phyloP scores from a whole-genome alignment of 2,888 invertebrate species.

The Caradrina kadenii region DNA sequence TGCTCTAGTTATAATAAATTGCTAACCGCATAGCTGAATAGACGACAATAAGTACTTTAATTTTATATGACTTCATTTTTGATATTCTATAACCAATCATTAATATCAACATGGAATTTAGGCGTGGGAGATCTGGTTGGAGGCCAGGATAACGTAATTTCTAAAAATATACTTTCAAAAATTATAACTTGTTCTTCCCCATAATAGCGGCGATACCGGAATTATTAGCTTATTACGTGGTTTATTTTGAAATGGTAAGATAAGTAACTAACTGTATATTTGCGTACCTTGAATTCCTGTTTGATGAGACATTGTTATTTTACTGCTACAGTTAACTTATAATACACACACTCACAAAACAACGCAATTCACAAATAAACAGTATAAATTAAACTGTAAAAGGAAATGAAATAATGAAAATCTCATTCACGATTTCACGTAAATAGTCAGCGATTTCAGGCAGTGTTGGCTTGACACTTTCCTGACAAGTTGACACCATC shows the following conservation, averaged over 20 bases:
- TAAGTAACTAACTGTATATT: constrained; percentile 58
- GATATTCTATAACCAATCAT: constrained; percentile 9
- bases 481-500: background rate
- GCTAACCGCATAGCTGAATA: background rate
- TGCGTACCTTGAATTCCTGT: constrained; percentile 96
- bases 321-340: constrained; percentile 23
- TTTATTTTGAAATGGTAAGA: constrained; percentile 44
- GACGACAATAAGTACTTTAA: background rate
- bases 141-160: constrained; percentile 39
- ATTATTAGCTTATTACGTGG: constrained; percentile 54
- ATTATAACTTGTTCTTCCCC: background rate
- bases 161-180: constrained; percentile 37
- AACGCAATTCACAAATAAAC: constrained; percentile 41
- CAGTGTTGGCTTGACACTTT: constrained; percentile 27
- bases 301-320: constrained; percentile 95
- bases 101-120: constrained; percentile 36
- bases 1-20: too few species aligned
- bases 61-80: background rate
- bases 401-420: constrained; percentile 49
- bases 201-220: constrained; percentile 10
- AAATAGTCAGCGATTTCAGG: constrained; percentile 14
- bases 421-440: constrained; percentile 16
- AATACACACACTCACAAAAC: constrained; percentile 31
- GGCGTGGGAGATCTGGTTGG: constrained; percentile 50
- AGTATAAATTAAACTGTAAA: constrained; percentile 39